A percentile compares a stretch with the other conserved stretches of the same genome.
phyloP scores from a whole-genome alignment of 2,113 vertebrate species.

The Todiramphus saurophagus region DNA sequence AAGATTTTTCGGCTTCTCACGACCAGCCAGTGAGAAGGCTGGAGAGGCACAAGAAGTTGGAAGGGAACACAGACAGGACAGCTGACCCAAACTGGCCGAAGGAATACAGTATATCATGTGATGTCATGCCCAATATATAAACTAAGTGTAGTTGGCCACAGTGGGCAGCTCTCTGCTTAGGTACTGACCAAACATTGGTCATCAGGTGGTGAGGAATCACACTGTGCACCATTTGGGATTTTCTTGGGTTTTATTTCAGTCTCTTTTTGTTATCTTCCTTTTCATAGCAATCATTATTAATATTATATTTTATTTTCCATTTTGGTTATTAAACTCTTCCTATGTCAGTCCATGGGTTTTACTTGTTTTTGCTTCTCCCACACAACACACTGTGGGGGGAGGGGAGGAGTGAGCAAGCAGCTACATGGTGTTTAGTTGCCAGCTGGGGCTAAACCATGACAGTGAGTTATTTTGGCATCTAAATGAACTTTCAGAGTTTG shows the following conservation, averaged over 20 bases:
- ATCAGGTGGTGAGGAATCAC: background rate
- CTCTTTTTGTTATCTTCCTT: background rate
- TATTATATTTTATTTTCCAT: background rate
- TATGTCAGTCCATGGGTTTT: background rate
- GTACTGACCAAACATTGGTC: background rate
- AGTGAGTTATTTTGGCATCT: background rate
- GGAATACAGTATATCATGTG: background rate
- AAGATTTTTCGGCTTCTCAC: background rate
- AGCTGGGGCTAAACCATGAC: background rate
- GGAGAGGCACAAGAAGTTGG: background rate
- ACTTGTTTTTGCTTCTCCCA: background rate
- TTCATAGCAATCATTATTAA: background rate
- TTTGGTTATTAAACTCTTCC: background rate
- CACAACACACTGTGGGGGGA: background rate
- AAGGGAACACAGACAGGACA: background rate
- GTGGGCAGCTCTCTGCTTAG: background rate
- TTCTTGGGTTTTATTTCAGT: background rate
- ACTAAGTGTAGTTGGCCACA: background rate
- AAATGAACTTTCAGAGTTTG: background rate
- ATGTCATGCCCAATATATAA: background rate
- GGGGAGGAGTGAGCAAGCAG: background rate
- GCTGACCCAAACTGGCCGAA: background rate
- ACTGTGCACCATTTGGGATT: background rate
- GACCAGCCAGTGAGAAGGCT: background rate
- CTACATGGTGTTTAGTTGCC: background rate